These are phyloP conservation scores for Ormyrus pomaceus DNA, from an alignment of 2,888 invertebrate species.

Conservation along the genomic window DNA sequence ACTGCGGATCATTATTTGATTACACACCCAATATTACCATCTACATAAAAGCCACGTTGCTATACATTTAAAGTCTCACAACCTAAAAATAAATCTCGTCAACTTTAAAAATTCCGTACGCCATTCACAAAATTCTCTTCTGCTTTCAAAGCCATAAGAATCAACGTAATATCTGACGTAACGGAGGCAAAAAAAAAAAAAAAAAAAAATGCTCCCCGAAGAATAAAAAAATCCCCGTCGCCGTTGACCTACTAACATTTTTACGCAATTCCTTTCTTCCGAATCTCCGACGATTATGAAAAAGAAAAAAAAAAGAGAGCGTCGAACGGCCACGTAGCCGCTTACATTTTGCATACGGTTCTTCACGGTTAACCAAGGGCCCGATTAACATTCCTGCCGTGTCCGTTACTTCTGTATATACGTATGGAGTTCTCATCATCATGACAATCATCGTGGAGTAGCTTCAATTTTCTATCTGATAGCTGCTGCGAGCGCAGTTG, in stretches of 20 bases:
- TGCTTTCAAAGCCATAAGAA: background rate
- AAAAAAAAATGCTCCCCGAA: background rate
- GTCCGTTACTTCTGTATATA: background rate
- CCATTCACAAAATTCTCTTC: background rate
- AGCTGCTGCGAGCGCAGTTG: background rate
- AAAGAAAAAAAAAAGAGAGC: background rate
- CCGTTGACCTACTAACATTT: slow-evolving; percentile 23
- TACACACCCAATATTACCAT: too few relatives aligned
- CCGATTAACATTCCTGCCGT: slow-evolving; percentile 33
- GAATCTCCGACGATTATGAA: slow-evolving; percentile 14
- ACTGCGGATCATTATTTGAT: too few relatives aligned
- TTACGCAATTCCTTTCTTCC: background rate
- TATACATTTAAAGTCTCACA: too few relatives aligned
- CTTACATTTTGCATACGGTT: slow-evolving; percentile 3
- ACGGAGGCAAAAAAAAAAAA: background rate
- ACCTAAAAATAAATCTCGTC: background rate
- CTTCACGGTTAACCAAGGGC: slow-evolving; percentile 21
- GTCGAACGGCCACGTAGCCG: background rate
- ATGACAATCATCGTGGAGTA: background rate
- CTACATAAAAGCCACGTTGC: too few relatives aligned
- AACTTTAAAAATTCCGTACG: background rate
- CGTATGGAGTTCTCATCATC: slow-evolving; percentile 4
- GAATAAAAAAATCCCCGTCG: too few relatives aligned
- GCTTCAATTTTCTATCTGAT: slow-evolving; percentile 26
- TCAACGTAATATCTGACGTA: slow-evolving; percentile 29